Base-by-base conservation (phyloP, 2,888 invertebrate species). In the Strigamia transsilvanica region DNA sequence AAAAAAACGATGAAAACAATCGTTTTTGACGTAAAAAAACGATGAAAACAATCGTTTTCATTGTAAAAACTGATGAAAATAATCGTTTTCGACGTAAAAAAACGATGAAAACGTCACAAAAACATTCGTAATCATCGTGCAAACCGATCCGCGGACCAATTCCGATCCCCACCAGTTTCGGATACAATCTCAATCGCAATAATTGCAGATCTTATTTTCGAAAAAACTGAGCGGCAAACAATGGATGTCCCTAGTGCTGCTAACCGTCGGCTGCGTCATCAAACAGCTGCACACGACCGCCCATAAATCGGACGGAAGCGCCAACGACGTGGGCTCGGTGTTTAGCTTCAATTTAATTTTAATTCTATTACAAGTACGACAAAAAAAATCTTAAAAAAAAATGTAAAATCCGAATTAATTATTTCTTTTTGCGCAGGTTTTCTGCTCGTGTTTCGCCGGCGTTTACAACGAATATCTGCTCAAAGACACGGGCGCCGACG, bases 391-490 rank as follows among this genome's bases (percentile, higher is more conserved):
- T n/a, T n/a, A n/a, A n/a, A 78, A n/a, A 80, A 18, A 21, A 3
- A n/a, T 46, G 23, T 13, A 13, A 46, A 46, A 46, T 10, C 4
- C 12, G n/a, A 18, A 13, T 13, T 7, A 32, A 18, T 27, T 51
- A 21, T 46, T 51, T 51, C 5, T 41, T 80, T n/a, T 41, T 80
- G 23, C 32, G 23, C 93, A 97, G 91, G 94, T 94, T 80, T 91
- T 96, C 84, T 97, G 94, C 87, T 98, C 98, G 0, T 98, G 97
- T 85, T 89, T 97, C 83, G 98, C 98, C 0, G 98, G 98, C 7
- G 98, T 98, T 3, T 98, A 97, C 88, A 98, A 97, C 87, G 98
- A 98, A 87, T 96, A 95, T 88, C 90, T 98, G 81, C 89, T 98
- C 4, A 98, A 98, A 89, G 93, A 93, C 38, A 92, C 93, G 85